Conservation (phyloP, 2,797 vertebrate genomes). For the Leucoraja ocellata region DNA sequence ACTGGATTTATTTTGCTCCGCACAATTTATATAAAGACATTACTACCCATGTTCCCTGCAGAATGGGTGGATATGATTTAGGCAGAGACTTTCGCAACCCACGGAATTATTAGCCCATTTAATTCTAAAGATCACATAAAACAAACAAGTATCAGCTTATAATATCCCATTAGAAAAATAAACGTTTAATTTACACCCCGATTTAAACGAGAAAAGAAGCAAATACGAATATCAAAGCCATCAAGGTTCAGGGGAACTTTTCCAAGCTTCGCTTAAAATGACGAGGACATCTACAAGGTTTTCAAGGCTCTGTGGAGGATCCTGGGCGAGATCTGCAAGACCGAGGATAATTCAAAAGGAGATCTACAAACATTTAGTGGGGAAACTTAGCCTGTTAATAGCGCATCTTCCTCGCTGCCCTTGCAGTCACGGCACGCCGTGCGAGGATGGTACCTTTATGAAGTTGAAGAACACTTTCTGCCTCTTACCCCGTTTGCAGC, state of each 20-base stretch:
- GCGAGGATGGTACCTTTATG: neutral
- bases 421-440: no score
- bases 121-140: neutral
- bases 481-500: constrained; percentile 91
- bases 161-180: neutral
- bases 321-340: no score
- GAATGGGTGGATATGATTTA: neutral
- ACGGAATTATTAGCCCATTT: neutral
- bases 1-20: neutral
- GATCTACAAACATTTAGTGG: neutral
- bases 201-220: neutral
- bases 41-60: neutral
- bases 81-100: neutral
- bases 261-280: neutral
- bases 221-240: no score
- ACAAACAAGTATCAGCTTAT: neutral
- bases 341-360: neutral
- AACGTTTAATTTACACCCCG: no score
- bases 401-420: neutral
- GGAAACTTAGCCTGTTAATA: neutral
- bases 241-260: neutral
- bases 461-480: neutral
- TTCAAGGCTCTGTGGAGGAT: no score
- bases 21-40: neutral
- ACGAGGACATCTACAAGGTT: no score